Evolutionary conservation across 2,113 vertebrate species (phyloP).

Genomic region (Herpailurus yagouaroundi): DNA sequence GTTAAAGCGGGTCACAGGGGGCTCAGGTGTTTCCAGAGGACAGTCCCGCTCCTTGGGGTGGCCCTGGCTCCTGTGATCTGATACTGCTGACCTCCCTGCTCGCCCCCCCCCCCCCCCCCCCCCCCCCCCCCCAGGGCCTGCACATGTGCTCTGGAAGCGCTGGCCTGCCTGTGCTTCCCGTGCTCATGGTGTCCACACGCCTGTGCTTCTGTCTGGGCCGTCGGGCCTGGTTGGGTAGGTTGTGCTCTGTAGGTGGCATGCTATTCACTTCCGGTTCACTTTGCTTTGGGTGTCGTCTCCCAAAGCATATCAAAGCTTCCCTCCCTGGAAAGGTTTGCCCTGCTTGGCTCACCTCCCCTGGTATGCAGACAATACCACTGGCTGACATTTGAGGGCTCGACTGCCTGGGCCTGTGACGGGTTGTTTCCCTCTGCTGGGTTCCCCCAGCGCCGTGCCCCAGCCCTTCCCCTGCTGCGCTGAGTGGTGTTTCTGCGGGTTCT

Average conservation of each 20-base stretch:
- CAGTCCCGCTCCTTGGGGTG: background rate
- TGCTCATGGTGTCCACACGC: rapidly evolving
- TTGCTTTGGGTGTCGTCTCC: background rate
- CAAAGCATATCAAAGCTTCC: background rate
- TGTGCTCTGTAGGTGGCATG: rapidly evolving
- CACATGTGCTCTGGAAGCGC: background rate
- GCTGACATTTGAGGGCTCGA: background rate
- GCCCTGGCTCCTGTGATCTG: background rate
- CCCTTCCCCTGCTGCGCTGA: background rate
- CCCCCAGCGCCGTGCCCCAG: background rate
- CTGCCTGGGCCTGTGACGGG: background rate
- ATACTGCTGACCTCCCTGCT: background rate
- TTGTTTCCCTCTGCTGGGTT: too few relatives aligned
- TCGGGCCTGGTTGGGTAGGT: background rate
- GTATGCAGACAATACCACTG: rapidly evolving
- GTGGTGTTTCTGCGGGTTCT: background rate
- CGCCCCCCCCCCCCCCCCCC: rapidly evolving
- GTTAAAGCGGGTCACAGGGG: background rate
- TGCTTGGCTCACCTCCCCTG: rapidly evolving
- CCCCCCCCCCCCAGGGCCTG: background rate
- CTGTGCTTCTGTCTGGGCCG: background rate
- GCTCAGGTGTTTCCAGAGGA: background rate
- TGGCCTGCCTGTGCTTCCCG: background rate
- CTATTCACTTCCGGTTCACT: background rate
- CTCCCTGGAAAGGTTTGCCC: background rate